Base-by-base conservation (phyloP, 1,140 invertebrate species). In the Aricia agestis region DNA sequence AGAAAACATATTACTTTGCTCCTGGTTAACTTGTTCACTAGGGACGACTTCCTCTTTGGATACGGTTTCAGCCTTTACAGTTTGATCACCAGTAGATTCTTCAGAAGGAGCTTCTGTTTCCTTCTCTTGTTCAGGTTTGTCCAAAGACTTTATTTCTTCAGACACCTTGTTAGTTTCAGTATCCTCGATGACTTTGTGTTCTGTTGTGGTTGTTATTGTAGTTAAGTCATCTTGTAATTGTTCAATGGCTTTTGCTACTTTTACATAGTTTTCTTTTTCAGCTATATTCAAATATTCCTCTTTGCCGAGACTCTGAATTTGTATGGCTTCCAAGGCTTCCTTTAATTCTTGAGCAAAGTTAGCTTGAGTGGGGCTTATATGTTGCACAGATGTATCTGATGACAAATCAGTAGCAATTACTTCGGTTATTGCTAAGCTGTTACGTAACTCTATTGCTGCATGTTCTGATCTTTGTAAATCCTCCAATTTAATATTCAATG, bases 401-500 rank as follows among this genome's bases (percentile, higher is more conserved):
- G 10, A 17, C 18, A 61, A 9, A 19, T 17, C 9, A 10, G 17
- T 6, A 18, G 59, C n/a, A n/a, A n/a, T n/a, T n/a, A 19, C 2
- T 61, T 61, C 59, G 59, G 6, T 19, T 3, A 19, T 19, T 19
- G 59, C 18, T 7, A 61, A 17, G 10, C 59, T 61, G 19, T 61
- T 17, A 2, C 59, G 17, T 61, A 61, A 19, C 5, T 61, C 59
- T 61, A 7, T 61, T 19, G 59, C 18, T 10, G 18, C 17, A 19
- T 18, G n/a, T 19, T 17, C 18, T 1, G 18, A 2, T 61, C 9
- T 9, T 6, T 61, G 2, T 61, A 61, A 82, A 78, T 61, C 18
- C 11, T 61, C 59, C 7, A 19, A 9, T 61, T 19, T 3, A 19
- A 61, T 61, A 19, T 61, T 45, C 9, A 45, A 4, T 61, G 5